Percentiles rank a stretch among this genome's conserved stretches.
These are phyloP conservation scores for Drosophila histrio DNA, from an alignment of 2,888 invertebrate genomes.

Conservation along the genomic window DNA sequence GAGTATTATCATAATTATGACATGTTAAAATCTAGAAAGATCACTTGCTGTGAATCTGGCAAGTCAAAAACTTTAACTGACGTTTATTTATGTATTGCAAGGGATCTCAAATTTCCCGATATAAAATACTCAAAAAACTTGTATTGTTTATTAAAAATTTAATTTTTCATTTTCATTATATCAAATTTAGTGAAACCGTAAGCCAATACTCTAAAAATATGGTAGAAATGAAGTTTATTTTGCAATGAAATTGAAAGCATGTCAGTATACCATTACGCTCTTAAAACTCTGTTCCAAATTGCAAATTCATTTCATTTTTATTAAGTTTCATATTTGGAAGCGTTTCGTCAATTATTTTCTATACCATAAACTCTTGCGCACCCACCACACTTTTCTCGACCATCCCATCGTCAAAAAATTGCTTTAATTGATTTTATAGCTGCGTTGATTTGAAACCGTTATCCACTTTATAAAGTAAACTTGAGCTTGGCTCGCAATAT, in stretches of 20 bases:
- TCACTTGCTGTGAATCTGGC: too few relatives aligned
- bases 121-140: too few relatives aligned
- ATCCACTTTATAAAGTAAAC: slow-evolving; percentile 13
- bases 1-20: too few relatives aligned
- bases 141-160: too few relatives aligned
- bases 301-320: not conserved
- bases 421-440: slow-evolving; percentile 37
- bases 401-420: not conserved
- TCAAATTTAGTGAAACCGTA: not conserved
- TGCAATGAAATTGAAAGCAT: not conserved
- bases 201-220: not conserved
- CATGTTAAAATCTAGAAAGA: too few relatives aligned
- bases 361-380: not conserved
- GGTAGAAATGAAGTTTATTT: not conserved
- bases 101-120: too few relatives aligned
- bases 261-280: not conserved
- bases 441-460: slow-evolving; percentile 21
- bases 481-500: not conserved
- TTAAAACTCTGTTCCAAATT: not conserved
- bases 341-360: not conserved
- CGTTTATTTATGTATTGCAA: too few relatives aligned
- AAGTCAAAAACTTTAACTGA: too few relatives aligned
- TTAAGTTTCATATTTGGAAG: not conserved
- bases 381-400: too few relatives aligned
- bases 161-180: not conserved